These are phyloP conservation scores for Shinisaurus crocodilurus DNA, from an alignment of 2,113 vertebrate genomes.

Conservation along the genomic window DNA sequence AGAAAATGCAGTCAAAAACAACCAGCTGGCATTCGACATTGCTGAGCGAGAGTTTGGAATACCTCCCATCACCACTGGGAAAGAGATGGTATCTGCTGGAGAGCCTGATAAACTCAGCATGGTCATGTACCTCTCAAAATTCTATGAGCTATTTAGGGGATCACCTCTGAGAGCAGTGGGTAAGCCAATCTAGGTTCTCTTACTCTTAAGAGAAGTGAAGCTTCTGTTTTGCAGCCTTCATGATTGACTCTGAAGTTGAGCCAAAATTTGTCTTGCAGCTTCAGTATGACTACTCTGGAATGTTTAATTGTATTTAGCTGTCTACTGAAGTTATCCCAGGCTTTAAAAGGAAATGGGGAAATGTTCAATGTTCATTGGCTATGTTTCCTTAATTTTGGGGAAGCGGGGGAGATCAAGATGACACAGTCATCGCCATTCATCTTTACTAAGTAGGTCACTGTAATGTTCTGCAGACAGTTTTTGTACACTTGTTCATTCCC, in stretches of 20 bases:
- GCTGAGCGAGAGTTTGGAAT: constrained; percentile 94
- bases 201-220: rapidly evolving
- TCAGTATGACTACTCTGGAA: not conserved
- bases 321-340: not conserved
- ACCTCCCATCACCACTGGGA: constrained; percentile 82
- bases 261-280: not conserved
- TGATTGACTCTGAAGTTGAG: rapidly evolving
- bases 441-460: constrained; percentile 2
- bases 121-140: constrained; percentile 92
- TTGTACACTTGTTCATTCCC: not conserved
- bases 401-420: constrained; percentile 8
- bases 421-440: constrained; percentile 37
- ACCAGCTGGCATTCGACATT: constrained; percentile 91
- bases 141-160: constrained; percentile 94
- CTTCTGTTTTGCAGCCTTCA: not conserved
- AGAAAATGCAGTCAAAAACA: constrained; percentile 85
- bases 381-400: constrained; percentile 23
- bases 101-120: constrained; percentile 91
- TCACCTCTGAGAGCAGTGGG: constrained; percentile 85
- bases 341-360: not conserved
- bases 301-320: not conserved
- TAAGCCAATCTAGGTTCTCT: constrained; percentile 62
- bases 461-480: not conserved
- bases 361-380: not conserved
- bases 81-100: constrained; percentile 79